Conservation (phyloP, 2,797 vertebrate genomes). For the Malacoraja senta region DNA sequence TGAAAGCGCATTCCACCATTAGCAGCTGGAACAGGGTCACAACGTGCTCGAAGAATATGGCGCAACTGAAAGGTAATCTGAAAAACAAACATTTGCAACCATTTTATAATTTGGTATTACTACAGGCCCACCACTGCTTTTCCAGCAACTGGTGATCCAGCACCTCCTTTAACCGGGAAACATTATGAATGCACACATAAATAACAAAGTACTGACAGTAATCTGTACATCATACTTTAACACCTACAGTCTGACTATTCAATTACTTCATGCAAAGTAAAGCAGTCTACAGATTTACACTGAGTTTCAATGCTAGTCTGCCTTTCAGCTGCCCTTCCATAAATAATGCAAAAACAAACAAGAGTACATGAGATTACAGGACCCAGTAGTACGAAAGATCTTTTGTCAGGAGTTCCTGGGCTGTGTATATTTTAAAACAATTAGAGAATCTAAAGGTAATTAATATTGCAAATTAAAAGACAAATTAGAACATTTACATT, state of each 20-base stretch:
- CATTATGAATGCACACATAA: too few relatives aligned
- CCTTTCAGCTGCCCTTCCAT: background rate
- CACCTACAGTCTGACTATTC: background rate
- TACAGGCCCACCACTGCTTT: too few relatives aligned
- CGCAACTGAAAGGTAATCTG: constrained; percentile 92
- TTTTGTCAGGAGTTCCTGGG: too few relatives aligned
- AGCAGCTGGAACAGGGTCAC: constrained; percentile 85
- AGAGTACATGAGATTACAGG: background rate
- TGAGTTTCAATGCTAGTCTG: background rate
- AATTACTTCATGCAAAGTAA: background rate
- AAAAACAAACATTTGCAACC: constrained; percentile 15
- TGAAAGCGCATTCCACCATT: constrained; percentile 93
- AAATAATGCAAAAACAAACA: background rate
- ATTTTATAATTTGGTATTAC: background rate
- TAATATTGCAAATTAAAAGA: background rate
- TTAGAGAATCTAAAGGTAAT: background rate
- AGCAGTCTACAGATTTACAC: background rate
- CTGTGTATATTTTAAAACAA: background rate
- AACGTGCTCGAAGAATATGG: constrained; percentile 83
- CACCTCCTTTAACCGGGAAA: too few relatives aligned
- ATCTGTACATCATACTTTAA: background rate
- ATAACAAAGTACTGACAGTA: background rate
- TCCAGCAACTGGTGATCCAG: too few relatives aligned
- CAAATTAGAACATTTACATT: background rate
- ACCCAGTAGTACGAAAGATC: background rate